Evolutionary conservation across 2,797 vertebrate species (phyloP), one percentile per base, ranked within the genome.

Genomic region (Oreortyx pictus): DNA sequence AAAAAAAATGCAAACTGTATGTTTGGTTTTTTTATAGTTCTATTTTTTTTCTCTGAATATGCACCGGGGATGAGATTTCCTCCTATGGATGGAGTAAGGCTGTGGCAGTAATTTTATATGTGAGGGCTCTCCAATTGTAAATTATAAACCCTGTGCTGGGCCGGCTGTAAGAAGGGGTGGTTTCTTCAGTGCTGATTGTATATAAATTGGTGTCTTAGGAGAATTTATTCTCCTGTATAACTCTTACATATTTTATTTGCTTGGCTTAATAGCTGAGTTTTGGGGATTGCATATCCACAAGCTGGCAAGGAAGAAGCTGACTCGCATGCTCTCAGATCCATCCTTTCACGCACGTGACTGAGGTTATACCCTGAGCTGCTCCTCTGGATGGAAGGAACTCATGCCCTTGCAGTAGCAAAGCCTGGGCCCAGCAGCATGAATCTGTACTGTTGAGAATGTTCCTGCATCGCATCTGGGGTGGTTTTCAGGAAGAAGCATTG

Each of bases 401-500:
- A 6, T 23, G 33, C n/a, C 23, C 20, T 33, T 59, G 12, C n/a
- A 35, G n/a, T n/a, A 59, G 56, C 22, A 23, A 35, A 35, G 56
- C 22, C 56, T 59, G 20, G 76, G 23, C 16, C 41, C n/a, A 5
- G 6, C 14, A 33, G 14, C 20, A 22, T 1, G 1, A 72, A 80
- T 50, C n/a, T 22, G 24, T 72, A 22, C 50, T 27, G 41, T 65
- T 87, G 33, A 89, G 27, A 71, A 61, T 62, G 14, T 37, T 9
- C 37, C 31, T 57, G 60, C 0, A 0, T 47, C 57, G 23, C 64
- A 46, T 20, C 31, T 0, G 0, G 43, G 13, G 44, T 59, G 44
- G 16, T 49, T 87, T 87, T 49, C 20, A 7, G 6, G 37, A 46
- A 31, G 75, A 56, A 27, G 17, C 47, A 27, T 59, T 33, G 9